A percentile compares a stretch with the other conserved stretches of the same genome.
Conservation (phyloP, 2,113 vertebrate genomes). For the Pyxicephalus adspersus region DNA sequence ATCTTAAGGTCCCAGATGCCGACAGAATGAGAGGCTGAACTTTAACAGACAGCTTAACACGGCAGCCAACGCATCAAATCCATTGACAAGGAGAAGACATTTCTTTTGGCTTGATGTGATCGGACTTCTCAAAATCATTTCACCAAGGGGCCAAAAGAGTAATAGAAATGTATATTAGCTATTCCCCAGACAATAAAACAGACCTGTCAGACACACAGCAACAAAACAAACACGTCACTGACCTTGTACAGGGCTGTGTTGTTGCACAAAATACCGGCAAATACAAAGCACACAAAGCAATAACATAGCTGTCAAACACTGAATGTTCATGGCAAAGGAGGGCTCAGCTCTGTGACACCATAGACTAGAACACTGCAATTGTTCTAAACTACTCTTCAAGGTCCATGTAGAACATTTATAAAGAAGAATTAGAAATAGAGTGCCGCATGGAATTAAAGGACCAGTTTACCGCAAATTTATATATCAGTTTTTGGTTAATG, state of each 20-base stretch:
- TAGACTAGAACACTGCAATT: no score
- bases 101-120: slow-evolving; percentile 45
- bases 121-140: slow-evolving; percentile 41
- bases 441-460: no score
- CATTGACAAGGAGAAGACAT: slow-evolving; percentile 45
- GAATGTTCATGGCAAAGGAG: background rate
- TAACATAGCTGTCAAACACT: slow-evolving; percentile 27
- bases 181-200: slow-evolving; percentile 23
- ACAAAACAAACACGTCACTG: slow-evolving; percentile 21
- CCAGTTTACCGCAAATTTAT: no score
- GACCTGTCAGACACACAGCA: slow-evolving; percentile 23
- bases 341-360: background rate
- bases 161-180: slow-evolving; percentile 48
- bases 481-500: no score
- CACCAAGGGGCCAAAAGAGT: slow-evolving; percentile 45
- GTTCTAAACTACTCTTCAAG: no score
- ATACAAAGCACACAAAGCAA: slow-evolving; percentile 24
- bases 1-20: slow-evolving; percentile 31
- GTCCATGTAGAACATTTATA: no score
- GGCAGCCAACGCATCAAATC: slow-evolving; percentile 40
- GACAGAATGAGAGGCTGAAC: slow-evolving; percentile 41
- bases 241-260: background rate
- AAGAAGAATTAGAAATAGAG: no score
- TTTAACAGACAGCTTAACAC: slow-evolving; percentile 38
- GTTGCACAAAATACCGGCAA: slow-evolving; percentile 29